Evolutionary conservation across 2,888 invertebrate species (phyloP).

Genomic region (Candidula unifasciata): DNA sequence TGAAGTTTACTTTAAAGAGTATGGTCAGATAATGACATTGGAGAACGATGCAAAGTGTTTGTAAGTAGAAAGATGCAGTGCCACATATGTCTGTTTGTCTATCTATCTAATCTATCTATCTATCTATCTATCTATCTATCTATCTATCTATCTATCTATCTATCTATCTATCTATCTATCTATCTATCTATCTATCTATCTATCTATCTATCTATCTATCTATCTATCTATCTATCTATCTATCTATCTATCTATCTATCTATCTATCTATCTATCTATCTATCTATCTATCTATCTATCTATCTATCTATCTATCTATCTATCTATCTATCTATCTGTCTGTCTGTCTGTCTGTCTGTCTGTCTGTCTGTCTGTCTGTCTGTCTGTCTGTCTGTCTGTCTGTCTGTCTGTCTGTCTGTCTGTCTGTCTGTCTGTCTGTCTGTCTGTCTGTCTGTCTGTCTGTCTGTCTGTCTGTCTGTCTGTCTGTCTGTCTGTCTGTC

Average conservation of each 20-base stretch:
- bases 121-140: background rate
- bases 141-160: too few species aligned
- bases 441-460: background rate
- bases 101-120: too few species aligned
- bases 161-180: too few species aligned
- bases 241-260: constrained; percentile 15
- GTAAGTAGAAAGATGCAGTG: too few species aligned
- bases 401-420: background rate
- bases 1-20: too few species aligned
- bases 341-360: constrained; percentile 15
- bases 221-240: constrained; percentile 5
- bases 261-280: constrained; percentile 15
- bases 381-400: constrained; percentile 5
- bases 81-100: too few species aligned
- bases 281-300: constrained; percentile 15
- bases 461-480: background rate
- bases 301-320: constrained; percentile 15
- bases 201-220: constrained; percentile 15
- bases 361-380: constrained; percentile 15
- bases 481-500: background rate
- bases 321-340: too few species aligned
- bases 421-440: background rate
- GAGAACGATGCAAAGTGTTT: too few species aligned
- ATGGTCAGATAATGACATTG: too few species aligned
- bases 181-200: constrained; percentile 15